phyloP scores from a whole-genome alignment of 2,797 vertebrate genomes.

The Sparidentex hasta region DNA sequence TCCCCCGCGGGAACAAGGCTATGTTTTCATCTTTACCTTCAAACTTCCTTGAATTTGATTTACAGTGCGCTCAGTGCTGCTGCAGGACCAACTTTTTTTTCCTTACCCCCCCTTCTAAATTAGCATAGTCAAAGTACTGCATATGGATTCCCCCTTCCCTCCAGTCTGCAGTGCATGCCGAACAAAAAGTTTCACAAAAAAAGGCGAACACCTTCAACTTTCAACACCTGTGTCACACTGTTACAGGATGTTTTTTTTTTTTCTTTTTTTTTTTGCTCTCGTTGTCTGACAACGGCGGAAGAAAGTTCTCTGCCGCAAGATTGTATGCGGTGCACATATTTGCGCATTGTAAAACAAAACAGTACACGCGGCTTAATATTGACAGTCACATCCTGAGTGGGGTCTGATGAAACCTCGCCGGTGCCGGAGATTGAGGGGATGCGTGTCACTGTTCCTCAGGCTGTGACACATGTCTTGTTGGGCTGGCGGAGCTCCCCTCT shows the following conservation, averaged over 20 bases:
- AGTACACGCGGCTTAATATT: constrained; percentile 54
- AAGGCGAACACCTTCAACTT: constrained; percentile 53
- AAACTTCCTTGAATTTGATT: constrained; percentile 68
- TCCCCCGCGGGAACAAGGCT: constrained; percentile 19
- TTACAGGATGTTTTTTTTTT: constrained; percentile 35
- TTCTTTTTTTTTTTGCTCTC: no score
- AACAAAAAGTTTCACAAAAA: constrained; percentile 55
- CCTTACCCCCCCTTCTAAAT: constrained; percentile 34
- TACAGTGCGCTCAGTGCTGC: constrained; percentile 39
- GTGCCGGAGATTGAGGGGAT: constrained; percentile 57
- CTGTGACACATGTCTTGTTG: constrained; percentile 84
- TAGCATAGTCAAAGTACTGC: constrained; percentile 53
- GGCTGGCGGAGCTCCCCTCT: constrained; percentile 53
- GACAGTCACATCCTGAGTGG: constrained; percentile 54
- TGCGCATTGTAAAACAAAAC: constrained; percentile 58
- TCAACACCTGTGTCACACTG: constrained; percentile 43
- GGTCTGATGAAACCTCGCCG: constrained; percentile 53
- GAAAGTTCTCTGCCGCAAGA: constrained; percentile 28
- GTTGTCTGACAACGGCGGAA: constrained; percentile 30
- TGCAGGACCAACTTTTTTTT: constrained; percentile 25
- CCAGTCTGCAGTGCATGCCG: constrained; percentile 3
- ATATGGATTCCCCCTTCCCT: constrained; percentile 31
- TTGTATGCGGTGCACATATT: constrained; percentile 30
- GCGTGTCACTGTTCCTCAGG: constrained; percentile 68
- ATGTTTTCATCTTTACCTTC: constrained; percentile 56